Conservation (phyloP, 2,797 vertebrate species). For the Xerus rutilus region DNA sequence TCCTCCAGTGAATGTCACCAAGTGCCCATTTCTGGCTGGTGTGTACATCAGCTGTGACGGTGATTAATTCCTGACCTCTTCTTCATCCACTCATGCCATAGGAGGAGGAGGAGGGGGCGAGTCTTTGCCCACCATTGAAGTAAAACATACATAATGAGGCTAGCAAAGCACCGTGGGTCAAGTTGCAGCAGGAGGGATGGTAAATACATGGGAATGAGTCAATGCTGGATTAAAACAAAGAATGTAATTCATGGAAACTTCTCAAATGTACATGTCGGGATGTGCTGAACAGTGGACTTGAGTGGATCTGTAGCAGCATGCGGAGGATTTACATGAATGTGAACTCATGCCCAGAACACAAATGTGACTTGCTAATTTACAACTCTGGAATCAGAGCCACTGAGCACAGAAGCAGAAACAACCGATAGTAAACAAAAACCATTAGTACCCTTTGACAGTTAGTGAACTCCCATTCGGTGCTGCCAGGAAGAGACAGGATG, state of each 20-base stretch:
- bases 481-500: background rate
- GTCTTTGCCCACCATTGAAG: slow-evolving; percentile 8
- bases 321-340: slow-evolving; percentile 79
- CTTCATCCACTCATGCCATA: background rate
- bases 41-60: slow-evolving; percentile 33
- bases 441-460: background rate
- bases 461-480: background rate
- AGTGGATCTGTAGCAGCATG: slow-evolving; percentile 79
- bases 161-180: slow-evolving; percentile 58
- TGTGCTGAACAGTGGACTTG: slow-evolving; percentile 67
- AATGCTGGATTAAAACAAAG: slow-evolving; percentile 82
- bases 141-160: background rate
- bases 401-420: background rate
- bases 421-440: slow-evolving; percentile 21
- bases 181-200: slow-evolving; percentile 79
- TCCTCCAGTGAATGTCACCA: background rate
- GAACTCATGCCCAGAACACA: slow-evolving; percentile 78
- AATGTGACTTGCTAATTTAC: slow-evolving; percentile 72
- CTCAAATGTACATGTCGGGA: slow-evolving; percentile 80
- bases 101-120: background rate
- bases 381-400: slow-evolving; percentile 22
- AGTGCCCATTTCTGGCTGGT: background rate
- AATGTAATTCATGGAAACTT: slow-evolving; percentile 80
- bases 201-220: slow-evolving; percentile 77
- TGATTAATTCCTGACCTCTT: slow-evolving; percentile 27